Percentiles rank a stretch among this genome's conserved stretches.
Conservation (phyloP, 2,113 vertebrate genomes). For the Phycodurus eques region DNA sequence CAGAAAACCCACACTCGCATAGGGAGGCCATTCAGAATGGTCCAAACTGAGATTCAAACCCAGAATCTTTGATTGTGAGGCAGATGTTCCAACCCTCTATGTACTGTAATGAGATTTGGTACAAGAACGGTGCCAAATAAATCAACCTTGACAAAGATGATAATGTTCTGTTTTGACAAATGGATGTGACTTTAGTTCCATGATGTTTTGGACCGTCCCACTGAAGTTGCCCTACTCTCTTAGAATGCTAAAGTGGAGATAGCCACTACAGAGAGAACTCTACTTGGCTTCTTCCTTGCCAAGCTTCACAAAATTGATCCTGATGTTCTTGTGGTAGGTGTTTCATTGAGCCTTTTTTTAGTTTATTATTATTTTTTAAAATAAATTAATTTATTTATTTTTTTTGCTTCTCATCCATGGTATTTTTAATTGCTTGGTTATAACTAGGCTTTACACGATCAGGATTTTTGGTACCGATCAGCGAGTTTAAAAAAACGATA, state of each 20-base stretch:
- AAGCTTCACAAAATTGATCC: constrained; percentile 98
- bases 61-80: neutral
- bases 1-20: no score
- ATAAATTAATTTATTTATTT: no score
- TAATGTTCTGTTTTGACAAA: neutral
- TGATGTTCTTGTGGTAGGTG: constrained; percentile 93
- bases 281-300: constrained; percentile 93
- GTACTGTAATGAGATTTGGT: neutral
- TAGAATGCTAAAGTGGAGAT: constrained; percentile 93
- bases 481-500: no score
- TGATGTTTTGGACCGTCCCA: neutral
- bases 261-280: constrained; percentile 86
- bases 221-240: constrained; percentile 34
- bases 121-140: neutral
- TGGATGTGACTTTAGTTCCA: neutral
- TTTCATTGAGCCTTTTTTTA: constrained; percentile 7
- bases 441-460: no score
- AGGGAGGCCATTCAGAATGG: no score
- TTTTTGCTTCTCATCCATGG: neutral
- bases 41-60: neutral
- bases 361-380: no score
- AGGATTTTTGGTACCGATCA: no score
- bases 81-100: neutral
- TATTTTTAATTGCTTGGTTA: neutral
- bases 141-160: neutral